Conservation (phyloP, 2,888 invertebrate species). For the Xestia xanthographa region DNA sequence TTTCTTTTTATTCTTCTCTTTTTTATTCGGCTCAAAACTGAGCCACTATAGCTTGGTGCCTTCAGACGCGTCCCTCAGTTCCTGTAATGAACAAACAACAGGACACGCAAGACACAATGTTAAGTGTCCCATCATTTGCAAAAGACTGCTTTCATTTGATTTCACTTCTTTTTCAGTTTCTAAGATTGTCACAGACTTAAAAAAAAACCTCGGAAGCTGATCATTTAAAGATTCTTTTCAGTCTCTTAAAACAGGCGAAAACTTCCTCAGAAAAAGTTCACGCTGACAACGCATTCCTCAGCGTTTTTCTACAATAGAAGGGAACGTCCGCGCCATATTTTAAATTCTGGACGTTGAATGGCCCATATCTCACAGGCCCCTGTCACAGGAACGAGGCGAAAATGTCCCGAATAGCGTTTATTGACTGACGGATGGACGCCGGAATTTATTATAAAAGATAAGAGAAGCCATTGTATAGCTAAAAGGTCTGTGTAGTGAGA, state of each 20-base stretch:
- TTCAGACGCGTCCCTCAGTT: too few species aligned
- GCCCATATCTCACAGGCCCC: constrained; percentile 51
- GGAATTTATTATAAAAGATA: constrained; percentile 43
- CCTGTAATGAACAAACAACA: too few species aligned
- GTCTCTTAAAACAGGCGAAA: background rate
- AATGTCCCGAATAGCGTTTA: constrained; percentile 37
- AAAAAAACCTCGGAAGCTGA: background rate
- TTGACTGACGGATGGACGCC: constrained; percentile 49
- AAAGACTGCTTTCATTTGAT: background rate
- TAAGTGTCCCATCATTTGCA: background rate
- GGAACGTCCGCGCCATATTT: constrained; percentile 38
- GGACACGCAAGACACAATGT: too few species aligned
- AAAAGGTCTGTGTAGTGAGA: background rate
- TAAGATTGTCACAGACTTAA: background rate
- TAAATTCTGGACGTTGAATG: constrained; percentile 55
- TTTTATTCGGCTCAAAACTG: too few species aligned
- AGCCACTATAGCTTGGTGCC: too few species aligned
- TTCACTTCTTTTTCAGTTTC: background rate
- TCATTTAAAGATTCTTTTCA: background rate
- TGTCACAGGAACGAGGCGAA: constrained; percentile 43
- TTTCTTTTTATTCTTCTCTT: background rate
- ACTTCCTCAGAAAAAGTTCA: constrained; percentile 5
- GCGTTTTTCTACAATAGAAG: constrained; percentile 38
- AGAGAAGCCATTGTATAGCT: background rate
- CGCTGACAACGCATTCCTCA: constrained; percentile 17